phyloP scores from a whole-genome alignment of 2,888 invertebrate genomes.

The Eledone cirrhosa region DNA sequence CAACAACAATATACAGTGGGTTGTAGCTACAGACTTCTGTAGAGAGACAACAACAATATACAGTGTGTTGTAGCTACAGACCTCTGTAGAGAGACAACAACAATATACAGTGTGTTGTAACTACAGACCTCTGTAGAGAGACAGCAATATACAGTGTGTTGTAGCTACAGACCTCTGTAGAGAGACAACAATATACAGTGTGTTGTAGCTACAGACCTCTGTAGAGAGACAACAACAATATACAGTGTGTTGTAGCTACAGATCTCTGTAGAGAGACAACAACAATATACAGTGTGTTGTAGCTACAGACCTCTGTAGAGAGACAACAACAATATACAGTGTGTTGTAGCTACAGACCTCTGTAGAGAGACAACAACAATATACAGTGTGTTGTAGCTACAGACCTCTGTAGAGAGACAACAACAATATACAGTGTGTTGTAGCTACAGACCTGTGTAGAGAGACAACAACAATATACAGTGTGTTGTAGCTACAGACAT shows the following conservation, averaged over 20 bases:
- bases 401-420: constrained; percentile 44
- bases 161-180: constrained; percentile 52
- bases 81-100: constrained; percentile 42
- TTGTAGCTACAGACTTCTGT: constrained; percentile 52
- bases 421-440: too few relatives aligned
- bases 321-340: too few relatives aligned
- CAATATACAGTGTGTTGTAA: too few relatives aligned
- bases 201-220: constrained; percentile 55
- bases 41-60: constrained; percentile 30
- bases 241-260: too few relatives aligned
- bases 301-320: constrained; percentile 51
- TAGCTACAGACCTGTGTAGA: constrained; percentile 51
- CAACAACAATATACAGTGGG: too few relatives aligned
- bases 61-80: too few relatives aligned
- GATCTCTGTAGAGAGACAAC: constrained; percentile 41
- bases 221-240: constrained; percentile 32
- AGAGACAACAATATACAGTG: too few relatives aligned
- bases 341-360: constrained; percentile 53
- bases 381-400: too few relatives aligned
- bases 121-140: constrained; percentile 48
- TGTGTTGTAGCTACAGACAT: too few relatives aligned
- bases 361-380: constrained; percentile 36
- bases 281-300: too few relatives aligned
- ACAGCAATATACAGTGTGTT: too few relatives aligned
- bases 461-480: too few relatives aligned